Conservation (phyloP, 2,113 vertebrate genomes). For the Tretioscincus oriximinensis region DNA sequence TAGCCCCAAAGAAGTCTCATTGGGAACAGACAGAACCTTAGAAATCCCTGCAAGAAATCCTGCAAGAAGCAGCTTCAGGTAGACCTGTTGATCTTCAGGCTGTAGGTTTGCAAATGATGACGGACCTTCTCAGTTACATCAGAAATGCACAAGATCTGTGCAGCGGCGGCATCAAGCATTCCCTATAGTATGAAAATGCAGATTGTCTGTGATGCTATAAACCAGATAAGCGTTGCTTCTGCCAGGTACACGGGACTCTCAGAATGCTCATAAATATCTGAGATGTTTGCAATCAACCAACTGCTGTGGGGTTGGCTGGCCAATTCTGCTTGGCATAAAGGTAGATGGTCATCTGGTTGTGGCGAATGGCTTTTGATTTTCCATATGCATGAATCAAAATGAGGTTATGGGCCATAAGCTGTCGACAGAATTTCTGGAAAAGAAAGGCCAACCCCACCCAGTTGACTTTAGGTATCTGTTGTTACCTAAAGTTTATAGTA, state of each 20-base stretch:
- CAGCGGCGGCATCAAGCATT: accelerated
- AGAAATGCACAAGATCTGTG: background rate
- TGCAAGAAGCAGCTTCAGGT: background rate
- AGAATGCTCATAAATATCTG: constrained; percentile 28
- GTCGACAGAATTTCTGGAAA: constrained; percentile 12
- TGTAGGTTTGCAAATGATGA: background rate
- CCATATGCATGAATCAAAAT: constrained; percentile 18
- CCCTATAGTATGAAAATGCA: constrained; percentile 1
- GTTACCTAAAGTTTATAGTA: background rate
- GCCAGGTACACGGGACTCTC: constrained; percentile 31
- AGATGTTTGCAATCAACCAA: constrained; percentile 40
- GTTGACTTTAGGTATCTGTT: background rate
- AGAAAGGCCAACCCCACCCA: background rate
- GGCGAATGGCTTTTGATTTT: constrained; percentile 26
- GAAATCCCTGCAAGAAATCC: background rate
- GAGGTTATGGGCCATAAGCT: constrained; percentile 7
- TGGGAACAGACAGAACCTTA: background rate
- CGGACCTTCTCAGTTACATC: background rate
- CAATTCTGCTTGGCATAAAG: constrained; percentile 10
- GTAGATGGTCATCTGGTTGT: background rate
- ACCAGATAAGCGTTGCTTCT: constrained; percentile 22
- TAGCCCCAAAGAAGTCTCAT: too few species aligned
- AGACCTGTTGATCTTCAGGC: background rate
- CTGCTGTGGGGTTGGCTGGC: constrained; percentile 27
- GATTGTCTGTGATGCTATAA: constrained; percentile 20